Percentiles rank a stretch among this genome's conserved stretches.
Evolutionary conservation across 2,888 invertebrate species (phyloP).

Genomic region (Drosophila neonasuta): DNA sequence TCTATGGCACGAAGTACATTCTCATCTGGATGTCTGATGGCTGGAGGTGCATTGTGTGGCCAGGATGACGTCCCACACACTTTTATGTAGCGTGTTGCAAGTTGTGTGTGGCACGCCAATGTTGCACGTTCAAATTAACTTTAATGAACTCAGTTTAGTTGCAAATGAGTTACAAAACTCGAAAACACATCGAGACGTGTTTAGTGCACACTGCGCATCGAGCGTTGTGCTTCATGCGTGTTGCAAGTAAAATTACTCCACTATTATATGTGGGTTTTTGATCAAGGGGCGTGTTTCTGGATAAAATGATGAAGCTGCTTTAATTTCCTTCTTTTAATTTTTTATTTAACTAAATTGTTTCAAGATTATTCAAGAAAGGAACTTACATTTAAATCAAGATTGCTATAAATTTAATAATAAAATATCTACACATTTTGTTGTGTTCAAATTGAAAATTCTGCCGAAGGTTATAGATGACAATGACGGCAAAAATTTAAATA

Average conservation of each 20-base stretch:
- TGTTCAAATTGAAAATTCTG: slow-evolving; percentile 18
- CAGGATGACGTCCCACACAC: slow-evolving; percentile 14
- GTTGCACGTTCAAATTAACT: slow-evolving; percentile 77
- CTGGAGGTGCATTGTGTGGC: slow-evolving; percentile 42
- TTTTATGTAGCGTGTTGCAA: slow-evolving; percentile 25
- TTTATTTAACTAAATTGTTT: too few relatives aligned
- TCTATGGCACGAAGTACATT: slow-evolving; percentile 10
- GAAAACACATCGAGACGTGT: slow-evolving; percentile 77
- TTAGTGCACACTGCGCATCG: slow-evolving; percentile 62
- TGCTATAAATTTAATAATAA: slow-evolving; percentile 13
- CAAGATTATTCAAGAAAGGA: too few relatives aligned
- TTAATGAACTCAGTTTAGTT: slow-evolving; percentile 78
- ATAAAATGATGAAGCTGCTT: slow-evolving; percentile 7
- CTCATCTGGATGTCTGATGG: background rate
- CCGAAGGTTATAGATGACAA: slow-evolving; percentile 10
- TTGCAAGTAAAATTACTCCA: slow-evolving; percentile 20
- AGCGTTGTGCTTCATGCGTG: slow-evolving; percentile 28
- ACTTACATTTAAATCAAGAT: background rate
- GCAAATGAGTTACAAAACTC: slow-evolving; percentile 77
- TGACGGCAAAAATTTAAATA: slow-evolving; percentile 30
- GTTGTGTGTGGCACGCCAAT: slow-evolving; percentile 70
- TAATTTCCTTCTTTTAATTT: slow-evolving; percentile 10
- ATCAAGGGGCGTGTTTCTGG: background rate
- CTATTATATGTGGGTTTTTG: background rate
- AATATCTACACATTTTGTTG: slow-evolving; percentile 3